Conservation (phyloP, 2,888 invertebrate genomes). For the Apomyelois bistriatella region DNA sequence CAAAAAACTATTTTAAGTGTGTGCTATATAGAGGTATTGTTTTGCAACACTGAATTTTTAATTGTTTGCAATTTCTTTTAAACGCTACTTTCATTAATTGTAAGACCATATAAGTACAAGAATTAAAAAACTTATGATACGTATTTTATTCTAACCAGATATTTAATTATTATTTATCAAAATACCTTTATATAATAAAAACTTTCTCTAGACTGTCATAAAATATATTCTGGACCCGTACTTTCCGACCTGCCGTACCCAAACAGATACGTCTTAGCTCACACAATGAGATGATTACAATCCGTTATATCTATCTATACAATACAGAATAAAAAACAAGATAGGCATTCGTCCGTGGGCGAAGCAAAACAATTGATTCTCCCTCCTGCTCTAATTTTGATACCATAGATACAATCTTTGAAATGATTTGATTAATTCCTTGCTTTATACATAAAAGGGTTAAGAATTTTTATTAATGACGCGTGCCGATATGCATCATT, state of each 20-base stretch:
- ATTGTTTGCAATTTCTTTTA: too few relatives aligned
- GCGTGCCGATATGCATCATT: constrained; percentile 74
- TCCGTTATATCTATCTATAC: constrained; percentile 73
- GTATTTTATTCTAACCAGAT: too few relatives aligned
- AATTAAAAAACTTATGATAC: too few relatives aligned
- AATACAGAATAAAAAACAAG: constrained; percentile 57
- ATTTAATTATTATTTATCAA: too few relatives aligned
- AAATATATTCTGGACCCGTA: constrained; percentile 20
- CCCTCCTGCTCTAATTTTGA: constrained; percentile 76
- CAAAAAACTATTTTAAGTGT: too few relatives aligned
- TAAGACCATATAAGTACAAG: too few relatives aligned
- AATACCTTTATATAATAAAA: too few relatives aligned
- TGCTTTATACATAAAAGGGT: constrained; percentile 64
- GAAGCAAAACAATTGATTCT: constrained; percentile 74
- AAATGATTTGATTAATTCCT: constrained; percentile 78
- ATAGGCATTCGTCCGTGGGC: constrained; percentile 66
- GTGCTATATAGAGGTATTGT: too few relatives aligned
- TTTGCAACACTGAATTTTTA: too few relatives aligned
- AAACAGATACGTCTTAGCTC: constrained; percentile 63
- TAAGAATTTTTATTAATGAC: constrained; percentile 72
- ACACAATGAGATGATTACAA: constrained; percentile 79
- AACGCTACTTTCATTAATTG: too few relatives aligned
- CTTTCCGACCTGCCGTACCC: constrained; percentile 39
- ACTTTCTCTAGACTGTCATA: too few relatives aligned
- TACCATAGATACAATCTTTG: constrained; percentile 56